These are phyloP conservation scores for Leptinotarsa tumamoca DNA, from an alignment of 2,888 invertebrate genomes.

Conservation along the genomic window DNA sequence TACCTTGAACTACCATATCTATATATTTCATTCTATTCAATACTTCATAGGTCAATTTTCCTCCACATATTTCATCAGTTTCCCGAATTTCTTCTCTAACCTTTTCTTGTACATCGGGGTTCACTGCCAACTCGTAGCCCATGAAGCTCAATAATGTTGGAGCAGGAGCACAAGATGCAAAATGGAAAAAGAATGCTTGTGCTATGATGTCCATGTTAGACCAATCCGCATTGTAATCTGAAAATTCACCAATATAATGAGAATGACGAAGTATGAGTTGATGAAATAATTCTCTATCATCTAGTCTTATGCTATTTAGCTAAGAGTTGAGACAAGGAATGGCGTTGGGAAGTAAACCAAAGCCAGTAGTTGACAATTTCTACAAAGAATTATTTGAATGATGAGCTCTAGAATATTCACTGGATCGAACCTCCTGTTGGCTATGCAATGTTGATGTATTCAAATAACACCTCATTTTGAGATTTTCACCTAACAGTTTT, in stretches of 20 bases:
- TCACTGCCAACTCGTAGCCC: constrained; percentile 25
- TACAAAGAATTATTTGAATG: no score
- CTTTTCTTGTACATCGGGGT: constrained; percentile 21
- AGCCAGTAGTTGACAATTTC: no score
- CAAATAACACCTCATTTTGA: no score
- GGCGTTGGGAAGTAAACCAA: no score
- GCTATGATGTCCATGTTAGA: constrained; percentile 26
- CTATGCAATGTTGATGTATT: no score
- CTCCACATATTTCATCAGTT: constrained; percentile 5
- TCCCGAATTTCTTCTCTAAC: constrained; percentile 19
- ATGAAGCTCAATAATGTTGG: constrained; percentile 23
- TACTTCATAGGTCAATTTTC: constrained; percentile 14
- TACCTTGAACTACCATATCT: constrained; percentile 26
- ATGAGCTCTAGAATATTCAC: no score
- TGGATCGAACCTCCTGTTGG: no score
- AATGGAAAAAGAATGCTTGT: constrained; percentile 25
- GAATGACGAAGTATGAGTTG: no score
- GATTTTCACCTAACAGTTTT: no score
- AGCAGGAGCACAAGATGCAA: constrained; percentile 24
- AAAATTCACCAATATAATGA: not conserved
- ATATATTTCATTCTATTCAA: constrained; percentile 22
- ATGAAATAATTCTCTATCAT: no score
- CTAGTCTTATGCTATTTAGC: no score
- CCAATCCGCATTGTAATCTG: constrained; percentile 25
- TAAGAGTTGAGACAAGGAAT: no score